Evolutionary conservation across 64 coral and sea anemone species (phyloP).

Genomic region (Actinia equina): DNA sequence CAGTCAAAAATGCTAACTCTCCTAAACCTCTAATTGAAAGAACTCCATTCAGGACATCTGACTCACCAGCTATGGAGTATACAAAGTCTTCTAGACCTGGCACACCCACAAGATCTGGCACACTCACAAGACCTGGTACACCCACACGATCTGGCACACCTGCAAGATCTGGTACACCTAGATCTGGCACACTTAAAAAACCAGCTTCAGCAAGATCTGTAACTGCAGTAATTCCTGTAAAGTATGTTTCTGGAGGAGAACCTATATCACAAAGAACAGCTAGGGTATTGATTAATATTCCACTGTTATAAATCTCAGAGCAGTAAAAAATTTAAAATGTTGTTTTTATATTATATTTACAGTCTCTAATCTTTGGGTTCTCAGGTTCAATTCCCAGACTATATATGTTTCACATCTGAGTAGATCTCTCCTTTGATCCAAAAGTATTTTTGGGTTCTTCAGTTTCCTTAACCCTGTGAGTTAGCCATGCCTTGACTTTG

Average conservation of each 20-base stretch:
- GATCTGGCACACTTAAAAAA: not conserved
- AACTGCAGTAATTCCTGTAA: constrained; percentile 7
- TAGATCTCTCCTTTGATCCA: too few relatives aligned
- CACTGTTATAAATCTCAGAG: too few relatives aligned
- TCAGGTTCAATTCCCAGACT: too few relatives aligned
- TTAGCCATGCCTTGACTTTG: too few relatives aligned
- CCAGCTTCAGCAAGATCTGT: constrained; percentile 22
- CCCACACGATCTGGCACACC: too few relatives aligned
- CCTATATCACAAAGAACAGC: constrained; percentile 43
- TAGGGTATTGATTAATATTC: constrained; percentile 28
- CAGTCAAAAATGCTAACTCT: not conserved
- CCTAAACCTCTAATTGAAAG: not conserved
- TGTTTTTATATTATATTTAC: too few relatives aligned
- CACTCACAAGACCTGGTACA: not conserved
- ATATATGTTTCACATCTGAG: too few relatives aligned
- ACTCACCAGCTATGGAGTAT: not conserved
- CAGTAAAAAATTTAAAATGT: too few relatives aligned
- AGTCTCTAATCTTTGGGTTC: too few relatives aligned
- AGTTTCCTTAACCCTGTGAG: too few relatives aligned
- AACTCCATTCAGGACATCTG: not conserved
- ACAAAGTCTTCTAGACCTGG: not conserved
- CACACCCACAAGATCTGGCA: constrained; percentile 22
- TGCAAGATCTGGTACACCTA: constrained; percentile 10
- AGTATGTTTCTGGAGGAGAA: constrained; percentile 40
- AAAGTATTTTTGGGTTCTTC: too few relatives aligned